Evolutionary conservation across 2,797 vertebrate species (phyloP).

Genomic region (Phalanger gymnotis): DNA sequence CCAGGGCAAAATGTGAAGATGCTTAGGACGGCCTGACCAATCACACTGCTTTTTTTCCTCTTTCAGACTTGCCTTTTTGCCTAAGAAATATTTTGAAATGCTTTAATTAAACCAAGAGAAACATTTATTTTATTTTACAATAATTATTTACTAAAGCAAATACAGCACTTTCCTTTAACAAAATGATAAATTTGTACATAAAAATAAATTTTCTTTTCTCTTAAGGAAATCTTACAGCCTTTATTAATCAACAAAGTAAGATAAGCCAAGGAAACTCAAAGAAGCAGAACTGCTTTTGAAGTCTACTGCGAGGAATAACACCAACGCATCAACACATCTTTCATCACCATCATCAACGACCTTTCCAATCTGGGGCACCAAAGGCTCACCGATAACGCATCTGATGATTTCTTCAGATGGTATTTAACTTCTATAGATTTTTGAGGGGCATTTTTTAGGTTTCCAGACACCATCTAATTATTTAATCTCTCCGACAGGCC

Average conservation of each 20-base stretch:
- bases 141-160: slow-evolving; percentile 29
- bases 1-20: background rate
- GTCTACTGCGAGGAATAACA: slow-evolving; percentile 61
- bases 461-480: slow-evolving; percentile 44
- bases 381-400: slow-evolving; percentile 43
- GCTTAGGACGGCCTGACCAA: background rate
- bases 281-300: slow-evolving; percentile 43
- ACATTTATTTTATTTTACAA: slow-evolving; percentile 41
- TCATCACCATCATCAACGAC: background rate
- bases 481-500: slow-evolving; percentile 27
- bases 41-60: background rate
- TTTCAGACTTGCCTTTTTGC: background rate
- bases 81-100: background rate
- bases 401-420: slow-evolving; percentile 51
- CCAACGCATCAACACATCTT: slow-evolving; percentile 37
- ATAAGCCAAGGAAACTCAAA: slow-evolving; percentile 39
- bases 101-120: slow-evolving; percentile 27
- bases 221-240: slow-evolving; percentile 37
- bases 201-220: slow-evolving; percentile 50
- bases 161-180: slow-evolving; percentile 46
- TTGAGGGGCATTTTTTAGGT: slow-evolving; percentile 35
- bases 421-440: slow-evolving; percentile 39
- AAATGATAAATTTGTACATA: slow-evolving; percentile 57
- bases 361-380: slow-evolving; percentile 41
- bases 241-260: slow-evolving; percentile 64